Percentiles rank a stretch among this genome's conserved stretches.
phyloP scores from a whole-genome alignment of 2,113 vertebrate species.

The Lampris megalopsis region DNA sequence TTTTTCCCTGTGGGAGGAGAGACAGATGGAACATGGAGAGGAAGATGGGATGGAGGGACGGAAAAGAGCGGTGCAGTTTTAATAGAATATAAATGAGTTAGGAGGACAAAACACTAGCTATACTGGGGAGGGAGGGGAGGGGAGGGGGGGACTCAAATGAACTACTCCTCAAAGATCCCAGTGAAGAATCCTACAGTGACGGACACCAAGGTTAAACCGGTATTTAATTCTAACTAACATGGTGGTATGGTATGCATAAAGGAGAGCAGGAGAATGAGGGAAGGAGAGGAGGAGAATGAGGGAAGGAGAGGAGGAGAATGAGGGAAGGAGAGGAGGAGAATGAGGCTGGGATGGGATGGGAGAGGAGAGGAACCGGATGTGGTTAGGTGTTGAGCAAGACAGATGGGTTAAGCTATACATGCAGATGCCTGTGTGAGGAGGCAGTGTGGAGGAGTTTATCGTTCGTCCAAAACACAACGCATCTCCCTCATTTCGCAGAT shows the following conservation, averaged over 20 bases:
- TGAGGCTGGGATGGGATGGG: too few species aligned
- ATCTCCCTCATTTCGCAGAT: too few species aligned
- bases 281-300: too few species aligned
- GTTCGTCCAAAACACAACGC: background rate
- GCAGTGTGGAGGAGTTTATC: constrained; percentile 6
- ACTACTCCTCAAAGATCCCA: too few species aligned
- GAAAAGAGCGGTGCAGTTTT: background rate
- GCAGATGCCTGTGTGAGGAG: background rate
- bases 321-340: background rate
- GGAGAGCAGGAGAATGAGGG: too few species aligned
- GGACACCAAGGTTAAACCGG: too few species aligned
- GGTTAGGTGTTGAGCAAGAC: background rate
- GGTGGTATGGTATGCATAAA: too few species aligned
- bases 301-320: background rate
- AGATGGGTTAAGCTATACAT: constrained; percentile 10
- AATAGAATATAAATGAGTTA: background rate
- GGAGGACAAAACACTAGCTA: too few species aligned
- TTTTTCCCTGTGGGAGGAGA: constrained; percentile 24
- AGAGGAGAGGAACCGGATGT: background rate
- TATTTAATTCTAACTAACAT: too few species aligned
- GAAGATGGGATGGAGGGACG: background rate
- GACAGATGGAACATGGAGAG: background rate
- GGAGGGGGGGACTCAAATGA: too few species aligned
- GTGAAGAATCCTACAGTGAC: too few species aligned
- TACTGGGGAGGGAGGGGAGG: background rate